Conservation (phyloP, 2,797 vertebrate species). For the Siniperca obscura region DNA sequence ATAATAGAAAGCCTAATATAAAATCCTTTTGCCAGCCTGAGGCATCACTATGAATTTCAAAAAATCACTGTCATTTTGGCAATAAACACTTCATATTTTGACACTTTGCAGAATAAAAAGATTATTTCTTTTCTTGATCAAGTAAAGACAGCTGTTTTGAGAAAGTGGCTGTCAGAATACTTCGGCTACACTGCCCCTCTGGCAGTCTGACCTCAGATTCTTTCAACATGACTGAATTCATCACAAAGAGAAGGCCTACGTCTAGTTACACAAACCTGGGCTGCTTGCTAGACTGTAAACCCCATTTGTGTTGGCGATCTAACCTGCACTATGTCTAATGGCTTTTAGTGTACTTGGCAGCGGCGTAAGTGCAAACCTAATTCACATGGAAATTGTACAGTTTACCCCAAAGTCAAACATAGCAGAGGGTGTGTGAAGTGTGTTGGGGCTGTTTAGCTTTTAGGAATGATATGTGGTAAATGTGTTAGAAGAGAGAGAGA, state of each 20-base stretch:
- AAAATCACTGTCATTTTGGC: not conserved
- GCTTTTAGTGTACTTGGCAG: constrained; percentile 55
- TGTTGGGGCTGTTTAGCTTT: constrained; percentile 48
- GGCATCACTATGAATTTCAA: not conserved
- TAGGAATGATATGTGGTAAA: constrained; percentile 3
- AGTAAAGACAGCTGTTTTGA: constrained; percentile 31
- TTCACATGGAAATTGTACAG: constrained; percentile 30
- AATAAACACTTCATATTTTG: constrained; percentile 6
- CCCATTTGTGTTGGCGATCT: constrained; percentile 19
- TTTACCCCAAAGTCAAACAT: constrained; percentile 56
- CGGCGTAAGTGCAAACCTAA: constrained; percentile 13
- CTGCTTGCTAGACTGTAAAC: constrained; percentile 24
- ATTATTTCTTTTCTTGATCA: not conserved
- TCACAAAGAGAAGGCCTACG: not conserved
- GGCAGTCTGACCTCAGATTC: constrained; percentile 5
- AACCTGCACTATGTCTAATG: constrained; percentile 35
- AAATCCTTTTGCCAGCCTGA: not conserved
- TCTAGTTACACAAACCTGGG: constrained; percentile 27
- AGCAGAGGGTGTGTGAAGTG: constrained; percentile 15
- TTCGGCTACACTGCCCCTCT: not conserved
- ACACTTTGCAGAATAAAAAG: constrained; percentile 20
- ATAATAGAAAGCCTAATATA: not conserved
- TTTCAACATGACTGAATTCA: constrained; percentile 21
- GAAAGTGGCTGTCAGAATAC: not conserved
- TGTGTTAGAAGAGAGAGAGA: constrained; percentile 3